Base-by-base conservation (phyloP, 1,140 invertebrate species). In the Caenorhabditis briggsae region DNA sequence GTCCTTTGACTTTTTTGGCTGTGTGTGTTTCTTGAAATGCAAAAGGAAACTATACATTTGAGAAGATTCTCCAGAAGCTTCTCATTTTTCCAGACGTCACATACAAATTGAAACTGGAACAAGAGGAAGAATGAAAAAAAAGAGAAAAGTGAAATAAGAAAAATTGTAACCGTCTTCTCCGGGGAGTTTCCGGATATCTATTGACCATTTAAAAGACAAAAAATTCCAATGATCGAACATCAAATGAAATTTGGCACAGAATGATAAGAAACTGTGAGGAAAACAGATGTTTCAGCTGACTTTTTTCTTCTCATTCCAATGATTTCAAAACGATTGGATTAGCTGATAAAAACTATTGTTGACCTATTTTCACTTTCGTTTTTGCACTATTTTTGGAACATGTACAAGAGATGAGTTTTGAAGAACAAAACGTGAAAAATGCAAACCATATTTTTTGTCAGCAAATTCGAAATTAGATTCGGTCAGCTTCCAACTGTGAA, bases 91-190 rank as follows among this genome's bases (percentile, higher is more conserved):
- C 0, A 70, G 41, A 70, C 3, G 33, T 33, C 33, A 33, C 33
- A 33, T 33, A 33, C 33, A 33, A 33, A 33, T 33, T 3, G n/a
- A 70, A 11, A 12, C 23, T 46, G 33, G 43, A 16, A 46, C 2
- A 12, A 46, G 23, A 70, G 18, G 11, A 20, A 43, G 46, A n/a
- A 70, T 16, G 41, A 25, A 70, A 46, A n/a, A 70, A 41, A 64
- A 33, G 33, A 12, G 7, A 43, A 70, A 8, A 70, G n/a, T 12
- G 18, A 70, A 70, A 70, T 46, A 43, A 16, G 7, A 46, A 16
- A 70, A 70, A 70, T 70, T n/a, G n/a, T n/a, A n/a, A n/a, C n/a
- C 64, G 64, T 70, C 41, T 70, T 46, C 33, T 70, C 14, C 61
- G 9, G 61, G 64, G 46, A 8, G 50, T 53, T 53, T 53, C 50